Percentiles rank a stretch among this genome's conserved stretches.
phyloP scores from a whole-genome alignment of 2,888 invertebrate species.

The Sesia bembeciformis region DNA sequence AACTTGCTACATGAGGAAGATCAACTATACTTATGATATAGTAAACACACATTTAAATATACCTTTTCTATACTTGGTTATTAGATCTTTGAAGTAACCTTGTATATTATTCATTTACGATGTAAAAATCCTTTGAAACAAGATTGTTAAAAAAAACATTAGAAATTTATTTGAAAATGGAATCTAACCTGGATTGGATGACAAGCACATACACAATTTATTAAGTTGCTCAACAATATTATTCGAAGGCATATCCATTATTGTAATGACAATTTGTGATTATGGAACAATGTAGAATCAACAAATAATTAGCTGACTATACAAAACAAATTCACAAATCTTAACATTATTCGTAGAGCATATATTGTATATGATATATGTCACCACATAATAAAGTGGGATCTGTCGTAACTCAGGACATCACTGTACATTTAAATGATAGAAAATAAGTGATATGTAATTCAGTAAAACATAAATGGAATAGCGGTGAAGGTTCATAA shows the following conservation, averaged over 20 bases:
- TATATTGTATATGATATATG: too few relatives aligned
- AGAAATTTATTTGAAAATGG: slow-evolving; percentile 21
- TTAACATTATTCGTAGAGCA: too few relatives aligned
- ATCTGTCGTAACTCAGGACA: too few relatives aligned
- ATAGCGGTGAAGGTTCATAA: too few relatives aligned
- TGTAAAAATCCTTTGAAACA: slow-evolving; percentile 7
- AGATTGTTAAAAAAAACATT: not conserved
- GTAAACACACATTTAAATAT: slow-evolving; percentile 1
- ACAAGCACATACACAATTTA: slow-evolving; percentile 55
- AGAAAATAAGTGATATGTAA: too few relatives aligned
- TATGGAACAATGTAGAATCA: too few relatives aligned
- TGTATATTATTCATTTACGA: slow-evolving; percentile 7
- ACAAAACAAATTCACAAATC: too few relatives aligned
- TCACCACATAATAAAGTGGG: too few relatives aligned
- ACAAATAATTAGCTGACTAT: too few relatives aligned
- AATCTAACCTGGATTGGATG: slow-evolving; percentile 55
- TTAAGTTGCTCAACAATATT: slow-evolving; percentile 47
- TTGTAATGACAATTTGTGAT: too few relatives aligned
- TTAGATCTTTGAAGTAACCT: slow-evolving; percentile 24
- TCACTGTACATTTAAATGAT: too few relatives aligned
- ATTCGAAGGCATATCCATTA: slow-evolving; percentile 12
- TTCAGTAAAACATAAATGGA: too few relatives aligned
- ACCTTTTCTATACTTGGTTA: slow-evolving; percentile 24
- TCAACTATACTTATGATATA: not conserved
- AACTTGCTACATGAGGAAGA: not conserved